A percentile compares a stretch with the other conserved stretches of the same genome.
Evolutionary conservation across 1,140 invertebrate species (phyloP).

Genomic region (Medauroidea extradentata): DNA sequence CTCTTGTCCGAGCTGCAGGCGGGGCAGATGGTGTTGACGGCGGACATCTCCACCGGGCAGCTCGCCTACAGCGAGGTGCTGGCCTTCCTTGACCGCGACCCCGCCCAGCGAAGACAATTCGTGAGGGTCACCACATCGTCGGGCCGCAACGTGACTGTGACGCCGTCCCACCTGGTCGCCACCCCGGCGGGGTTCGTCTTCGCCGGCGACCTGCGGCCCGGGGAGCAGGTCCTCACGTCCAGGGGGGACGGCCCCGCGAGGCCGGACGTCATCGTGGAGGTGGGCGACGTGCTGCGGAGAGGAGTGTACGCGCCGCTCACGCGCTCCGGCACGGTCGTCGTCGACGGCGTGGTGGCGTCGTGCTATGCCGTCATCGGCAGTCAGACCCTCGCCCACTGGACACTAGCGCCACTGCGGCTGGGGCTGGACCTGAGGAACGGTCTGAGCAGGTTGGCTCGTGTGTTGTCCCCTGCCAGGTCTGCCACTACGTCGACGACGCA

Average conservation of each 20-base stretch:
- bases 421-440: slow-evolving; percentile 36
- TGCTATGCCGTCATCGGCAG: slow-evolving; percentile 90
- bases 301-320: slow-evolving; percentile 93
- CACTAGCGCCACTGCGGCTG: slow-evolving; percentile 72
- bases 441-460: slow-evolving; percentile 35
- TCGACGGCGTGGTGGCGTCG: slow-evolving; percentile 86
- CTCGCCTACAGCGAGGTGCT: slow-evolving; percentile 81
- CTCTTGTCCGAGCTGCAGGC: slow-evolving; percentile 59
- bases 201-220: slow-evolving; percentile 52
- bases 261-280: slow-evolving; percentile 57
- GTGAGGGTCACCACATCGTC: slow-evolving; percentile 64
- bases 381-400: slow-evolving; percentile 77
- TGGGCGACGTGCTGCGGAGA: slow-evolving; percentile 50
- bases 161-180: slow-evolving; percentile 76
- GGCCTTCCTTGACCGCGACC: slow-evolving; percentile 80
- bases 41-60: slow-evolving; percentile 56
- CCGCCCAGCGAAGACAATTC: slow-evolving; percentile 61
- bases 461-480: slow-evolving; percentile 8
- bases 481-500: slow-evolving; percentile 15
- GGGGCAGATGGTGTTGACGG: slow-evolving; percentile 79
- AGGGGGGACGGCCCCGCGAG: slow-evolving; percentile 45
- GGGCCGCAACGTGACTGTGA: slow-evolving; percentile 68
- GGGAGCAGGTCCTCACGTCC: slow-evolving; percentile 49
- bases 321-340: slow-evolving; percentile 76
- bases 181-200: slow-evolving; percentile 46